Percentiles rank a stretch among this genome's conserved stretches.
These are phyloP conservation scores for Bombycilla garrulus DNA, from an alignment of 2,113 vertebrate species.

Conservation along the genomic window DNA sequence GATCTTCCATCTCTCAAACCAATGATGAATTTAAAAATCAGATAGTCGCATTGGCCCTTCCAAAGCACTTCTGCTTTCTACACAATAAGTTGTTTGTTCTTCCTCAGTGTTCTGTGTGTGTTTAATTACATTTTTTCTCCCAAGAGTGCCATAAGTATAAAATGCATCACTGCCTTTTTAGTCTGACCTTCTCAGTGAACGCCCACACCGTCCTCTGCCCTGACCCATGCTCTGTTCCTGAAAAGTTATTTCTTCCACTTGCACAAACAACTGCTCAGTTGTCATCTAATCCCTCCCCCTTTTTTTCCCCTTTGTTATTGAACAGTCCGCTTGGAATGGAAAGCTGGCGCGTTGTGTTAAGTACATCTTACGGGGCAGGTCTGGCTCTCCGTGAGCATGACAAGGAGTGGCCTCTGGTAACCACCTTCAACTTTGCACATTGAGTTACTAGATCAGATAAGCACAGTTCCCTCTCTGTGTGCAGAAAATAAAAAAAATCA, in stretches of 20 bases:
- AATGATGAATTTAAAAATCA: constrained; percentile 7
- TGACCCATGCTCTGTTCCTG: constrained; percentile 54
- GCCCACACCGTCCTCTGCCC: constrained; percentile 53
- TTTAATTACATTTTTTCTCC: constrained; percentile 68
- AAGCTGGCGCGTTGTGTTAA: not conserved
- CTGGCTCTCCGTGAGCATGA: not conserved
- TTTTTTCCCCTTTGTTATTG: not conserved
- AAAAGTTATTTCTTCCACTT: constrained; percentile 68
- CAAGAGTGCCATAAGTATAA: constrained; percentile 60
- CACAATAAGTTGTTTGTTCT: constrained; percentile 70
- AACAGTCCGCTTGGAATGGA: not conserved
- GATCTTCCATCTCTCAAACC: constrained; percentile 2
- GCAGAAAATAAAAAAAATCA: not conserved
- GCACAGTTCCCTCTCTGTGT: not conserved
- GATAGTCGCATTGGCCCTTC: not conserved
- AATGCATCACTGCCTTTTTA: constrained; percentile 70
- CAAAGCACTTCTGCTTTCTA: constrained; percentile 22
- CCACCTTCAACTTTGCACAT: not conserved
- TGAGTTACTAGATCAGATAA: not conserved
- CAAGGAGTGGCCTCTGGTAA: not conserved
- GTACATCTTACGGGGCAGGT: fast-evolving
- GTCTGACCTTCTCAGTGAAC: constrained; percentile 68
- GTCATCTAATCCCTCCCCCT: not conserved
- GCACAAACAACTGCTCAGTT: constrained; percentile 52
- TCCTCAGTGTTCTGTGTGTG: constrained; percentile 43